Conservation (phyloP, 2,797 vertebrate species). For the Pseudochaenichthys georgianus region DNA sequence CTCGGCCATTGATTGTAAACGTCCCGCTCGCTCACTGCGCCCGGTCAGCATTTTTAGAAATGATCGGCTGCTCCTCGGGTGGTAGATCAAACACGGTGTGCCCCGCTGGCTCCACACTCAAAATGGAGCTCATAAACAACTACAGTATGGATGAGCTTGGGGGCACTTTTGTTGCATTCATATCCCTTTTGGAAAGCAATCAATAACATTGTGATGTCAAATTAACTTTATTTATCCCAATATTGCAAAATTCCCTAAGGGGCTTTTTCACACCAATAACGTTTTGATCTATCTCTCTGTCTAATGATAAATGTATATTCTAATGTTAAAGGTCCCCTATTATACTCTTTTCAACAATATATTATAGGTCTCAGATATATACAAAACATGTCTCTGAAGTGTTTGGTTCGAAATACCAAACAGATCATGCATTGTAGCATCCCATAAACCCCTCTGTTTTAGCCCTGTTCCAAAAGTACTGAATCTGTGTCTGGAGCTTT, state of each 20-base stretch:
- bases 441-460: too few relatives aligned
- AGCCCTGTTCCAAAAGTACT: too few relatives aligned
- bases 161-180: slow-evolving; percentile 17
- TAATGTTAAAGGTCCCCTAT: background rate
- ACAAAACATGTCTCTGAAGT: too few relatives aligned
- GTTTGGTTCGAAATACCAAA: too few relatives aligned
- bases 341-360: too few relatives aligned
- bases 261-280: background rate
- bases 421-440: too few relatives aligned
- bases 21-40: slow-evolving; percentile 56
- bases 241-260: background rate
- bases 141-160: slow-evolving; percentile 4
- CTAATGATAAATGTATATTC: background rate
- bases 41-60: slow-evolving; percentile 73
- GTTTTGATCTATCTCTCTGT: background rate
- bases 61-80: slow-evolving; percentile 68
- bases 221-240: background rate
- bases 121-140: slow-evolving; percentile 39
- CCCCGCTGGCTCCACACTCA: slow-evolving; percentile 23
- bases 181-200: slow-evolving; percentile 12
- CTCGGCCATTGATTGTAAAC: slow-evolving; percentile 70
- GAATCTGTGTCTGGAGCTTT: too few relatives aligned
- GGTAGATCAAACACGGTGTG: slow-evolving; percentile 66
- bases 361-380: too few relatives aligned
- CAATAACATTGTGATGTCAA: background rate